Conservation (phyloP, 2,797 vertebrate species). For the Rhinichthys osculus region DNA sequence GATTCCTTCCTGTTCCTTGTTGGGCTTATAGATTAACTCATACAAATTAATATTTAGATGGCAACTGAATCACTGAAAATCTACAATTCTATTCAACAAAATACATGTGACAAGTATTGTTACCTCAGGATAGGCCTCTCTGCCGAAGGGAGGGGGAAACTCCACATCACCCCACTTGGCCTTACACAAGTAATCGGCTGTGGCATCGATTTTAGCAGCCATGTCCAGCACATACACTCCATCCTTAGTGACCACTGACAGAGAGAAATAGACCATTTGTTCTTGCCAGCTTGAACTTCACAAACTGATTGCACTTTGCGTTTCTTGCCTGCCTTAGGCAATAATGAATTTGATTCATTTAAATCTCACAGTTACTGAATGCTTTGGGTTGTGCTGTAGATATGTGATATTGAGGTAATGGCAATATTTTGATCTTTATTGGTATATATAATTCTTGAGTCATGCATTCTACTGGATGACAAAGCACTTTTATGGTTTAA, state of each 20-base stretch:
- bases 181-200: slow-evolving; percentile 97
- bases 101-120: not conserved
- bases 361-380: not conserved
- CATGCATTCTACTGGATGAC: not conserved
- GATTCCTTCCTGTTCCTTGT: not conserved
- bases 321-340: not conserved
- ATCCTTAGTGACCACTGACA: slow-evolving; percentile 84
- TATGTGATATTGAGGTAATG: not conserved
- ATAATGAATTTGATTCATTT: too few relatives aligned
- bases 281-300: not conserved
- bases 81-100: slow-evolving; percentile 2
- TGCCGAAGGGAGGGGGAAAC: slow-evolving; percentile 97
- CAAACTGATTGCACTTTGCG: not conserved
- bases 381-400: slow-evolving; percentile 4
- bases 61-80: not conserved
- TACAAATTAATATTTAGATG: not conserved
- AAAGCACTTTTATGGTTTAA: not conserved
- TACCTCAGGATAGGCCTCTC: slow-evolving; percentile 97
- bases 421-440: not conserved
- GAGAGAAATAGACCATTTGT: slow-evolving; percentile 12
- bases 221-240: slow-evolving; percentile 93
- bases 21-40: not conserved
- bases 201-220: slow-evolving; percentile 96
- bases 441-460: not conserved
- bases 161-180: slow-evolving; percentile 97